Conservation (phyloP, 2,113 vertebrate genomes). For the Erythrocebus patas region DNA sequence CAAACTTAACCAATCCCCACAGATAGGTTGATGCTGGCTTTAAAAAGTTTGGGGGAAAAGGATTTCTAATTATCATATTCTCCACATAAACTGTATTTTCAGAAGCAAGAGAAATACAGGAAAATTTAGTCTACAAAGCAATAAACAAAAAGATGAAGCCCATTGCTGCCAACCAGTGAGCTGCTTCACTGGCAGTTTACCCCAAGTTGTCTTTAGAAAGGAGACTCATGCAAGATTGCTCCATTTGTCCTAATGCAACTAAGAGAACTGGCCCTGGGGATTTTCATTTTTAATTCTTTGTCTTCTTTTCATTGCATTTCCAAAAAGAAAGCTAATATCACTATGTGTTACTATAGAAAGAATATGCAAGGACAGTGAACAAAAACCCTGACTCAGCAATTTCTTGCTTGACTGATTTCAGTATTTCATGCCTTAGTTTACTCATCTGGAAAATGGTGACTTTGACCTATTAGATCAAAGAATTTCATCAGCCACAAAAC, state of each 20-base stretch:
- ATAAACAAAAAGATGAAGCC: not conserved
- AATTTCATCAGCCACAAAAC: not conserved
- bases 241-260: not conserved
- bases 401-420: not conserved
- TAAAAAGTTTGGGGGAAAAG: not conserved
- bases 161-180: not conserved
- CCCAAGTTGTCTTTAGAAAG: not conserved
- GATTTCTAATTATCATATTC: conserved; percentile 39
- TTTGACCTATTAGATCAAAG: not conserved
- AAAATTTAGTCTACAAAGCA: not conserved
- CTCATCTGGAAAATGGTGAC: not conserved
- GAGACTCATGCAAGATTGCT: not conserved
- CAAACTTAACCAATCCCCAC: conserved; percentile 23
- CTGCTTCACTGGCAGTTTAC: not conserved
- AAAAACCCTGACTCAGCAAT: not conserved
- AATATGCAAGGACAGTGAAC: not conserved
- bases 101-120: conserved; percentile 12
- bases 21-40: not conserved
- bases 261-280: not conserved
- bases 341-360: not conserved
- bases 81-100: not conserved
- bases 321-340: not conserved
- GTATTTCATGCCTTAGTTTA: not conserved
- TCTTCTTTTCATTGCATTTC: not conserved
- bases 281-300: not conserved